phyloP scores from a whole-genome alignment of 64 coral and sea anemone genomes.

The Montipora capricornis region DNA sequence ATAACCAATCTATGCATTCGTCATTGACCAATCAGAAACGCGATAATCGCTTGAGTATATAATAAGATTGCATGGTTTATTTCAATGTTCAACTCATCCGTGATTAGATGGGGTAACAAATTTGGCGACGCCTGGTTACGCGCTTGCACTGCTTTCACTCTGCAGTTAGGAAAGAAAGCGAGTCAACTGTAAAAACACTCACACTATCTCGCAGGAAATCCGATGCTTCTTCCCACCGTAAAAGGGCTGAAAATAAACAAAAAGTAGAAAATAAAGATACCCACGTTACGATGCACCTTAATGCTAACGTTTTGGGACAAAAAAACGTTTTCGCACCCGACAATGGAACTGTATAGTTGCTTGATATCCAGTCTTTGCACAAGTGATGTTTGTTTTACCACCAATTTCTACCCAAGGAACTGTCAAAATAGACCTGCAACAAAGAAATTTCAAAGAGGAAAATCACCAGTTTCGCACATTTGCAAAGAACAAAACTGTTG shows the following conservation, averaged over 20 bases:
- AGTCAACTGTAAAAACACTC: constrained; percentile 37
- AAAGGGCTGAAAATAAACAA: constrained; percentile 81
- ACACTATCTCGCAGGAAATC: constrained; percentile 85
- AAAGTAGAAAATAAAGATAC: not conserved
- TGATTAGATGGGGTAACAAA: too few species aligned
- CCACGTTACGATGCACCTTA: not conserved
- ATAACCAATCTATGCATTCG: too few species aligned
- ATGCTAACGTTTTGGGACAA: not conserved
- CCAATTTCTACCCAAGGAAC: constrained; percentile 98
- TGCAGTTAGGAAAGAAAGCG: too few species aligned
- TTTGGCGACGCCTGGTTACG: too few species aligned
- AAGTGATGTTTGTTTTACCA: constrained; percentile 82
- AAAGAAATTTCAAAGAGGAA: not conserved
- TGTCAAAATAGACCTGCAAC: constrained; percentile 89
- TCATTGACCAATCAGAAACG: too few species aligned
- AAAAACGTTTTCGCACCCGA: constrained; percentile 31
- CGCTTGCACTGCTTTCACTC: too few species aligned
- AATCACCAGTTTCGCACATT: not conserved
- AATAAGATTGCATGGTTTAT: too few species aligned
- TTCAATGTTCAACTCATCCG: too few species aligned
- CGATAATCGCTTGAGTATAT: too few species aligned
- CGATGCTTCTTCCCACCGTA: constrained; percentile 98
- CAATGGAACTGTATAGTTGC: constrained; percentile 94
- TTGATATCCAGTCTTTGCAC: constrained; percentile 87
- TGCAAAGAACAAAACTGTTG: too few species aligned